Evolutionary conservation across 2,888 invertebrate genomes (phyloP), one percentile per base, ranked within the genome.

Genomic region (Scelioninae gen. 1): DNA sequence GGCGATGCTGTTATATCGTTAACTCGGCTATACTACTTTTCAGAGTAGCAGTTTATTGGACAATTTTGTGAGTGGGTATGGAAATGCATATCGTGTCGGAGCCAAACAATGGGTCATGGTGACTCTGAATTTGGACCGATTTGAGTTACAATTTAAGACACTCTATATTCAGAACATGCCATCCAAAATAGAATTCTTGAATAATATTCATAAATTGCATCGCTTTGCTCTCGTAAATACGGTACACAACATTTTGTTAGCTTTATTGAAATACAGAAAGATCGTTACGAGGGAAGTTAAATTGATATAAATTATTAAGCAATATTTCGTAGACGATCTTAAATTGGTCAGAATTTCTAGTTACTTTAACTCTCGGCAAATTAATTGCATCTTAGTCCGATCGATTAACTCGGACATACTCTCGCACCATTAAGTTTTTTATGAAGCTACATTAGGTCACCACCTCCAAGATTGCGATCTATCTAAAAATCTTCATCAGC

Each of bases 141-240:
- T 83, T 83, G 82, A 81, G 68, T 60, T 51, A 85, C 85, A 86
- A 89, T 89, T 89, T 88, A 87, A 86, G 82, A 82, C 69, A 53
- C 69, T 69, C 55, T 56, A 43, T 63, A 66, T 74, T 85, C 87
- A 86, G 86, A 88, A 88, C 86, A 87, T 87, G 86, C 86, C 86
- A 88, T 86, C 87, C 87, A 80, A 84, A 85, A 83, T 56, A 84
- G 84, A 83, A 87, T 85, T 83, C 85, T 84, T 86, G 89, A 91
- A 91, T 91, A 91, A 91, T 90, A 91, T 91, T 91, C 90, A 91
- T 91, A 91, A 91, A 91, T 91, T 90, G 89, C 85, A 13, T 62
- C 63, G 40, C 81, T 4, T 23, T 23, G 23, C 23, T 75, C 60
- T 89, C 89, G 88, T 89, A 89, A 90, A 90, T 86, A 88, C 88